Conservation (phyloP, 2,888 invertebrate species). For the Ferdinandea cuprea region DNA sequence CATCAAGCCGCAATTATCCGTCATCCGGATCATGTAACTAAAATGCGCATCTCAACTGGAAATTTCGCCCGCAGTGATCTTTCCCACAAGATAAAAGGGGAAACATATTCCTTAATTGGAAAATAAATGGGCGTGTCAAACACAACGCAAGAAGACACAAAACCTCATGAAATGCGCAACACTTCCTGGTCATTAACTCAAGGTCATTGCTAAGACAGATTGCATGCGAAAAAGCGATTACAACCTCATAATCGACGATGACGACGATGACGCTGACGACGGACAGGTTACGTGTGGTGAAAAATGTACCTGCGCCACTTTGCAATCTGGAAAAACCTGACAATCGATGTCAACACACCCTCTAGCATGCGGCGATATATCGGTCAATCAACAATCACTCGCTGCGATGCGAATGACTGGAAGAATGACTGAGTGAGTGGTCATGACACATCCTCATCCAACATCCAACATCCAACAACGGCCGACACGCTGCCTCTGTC, state of each 20-base stretch:
- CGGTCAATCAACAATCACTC: constrained; percentile 70
- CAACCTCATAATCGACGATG: constrained; percentile 60
- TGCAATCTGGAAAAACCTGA: constrained; percentile 67
- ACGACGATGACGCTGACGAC: constrained; percentile 10
- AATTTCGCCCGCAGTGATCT: constrained; percentile 25
- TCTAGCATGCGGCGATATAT: constrained; percentile 56
- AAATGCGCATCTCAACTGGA: not conserved
- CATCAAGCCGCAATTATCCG: constrained; percentile 39
- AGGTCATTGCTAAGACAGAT: constrained; percentile 71
- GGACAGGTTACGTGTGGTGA: constrained; percentile 20
- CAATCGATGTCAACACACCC: constrained; percentile 73
- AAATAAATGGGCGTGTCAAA: constrained; percentile 58
- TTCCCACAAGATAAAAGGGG: constrained; percentile 55
- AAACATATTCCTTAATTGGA: constrained; percentile 53
- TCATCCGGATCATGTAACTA: constrained; percentile 31
- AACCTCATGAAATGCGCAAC: constrained; percentile 22
- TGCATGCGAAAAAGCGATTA: constrained; percentile 65
- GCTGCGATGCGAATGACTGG: constrained; percentile 22
- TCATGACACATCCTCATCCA: constrained; percentile 68
- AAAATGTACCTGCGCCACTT: constrained; percentile 57
- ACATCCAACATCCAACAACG: constrained; percentile 55
- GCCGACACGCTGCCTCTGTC: constrained; percentile 14
- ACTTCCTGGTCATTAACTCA: constrained; percentile 73
- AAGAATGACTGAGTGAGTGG: constrained; percentile 66
- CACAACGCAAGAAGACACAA: constrained; percentile 36